Conservation (phyloP, 2,797 vertebrate genomes). For the Tragelaphus eurycerus region DNA sequence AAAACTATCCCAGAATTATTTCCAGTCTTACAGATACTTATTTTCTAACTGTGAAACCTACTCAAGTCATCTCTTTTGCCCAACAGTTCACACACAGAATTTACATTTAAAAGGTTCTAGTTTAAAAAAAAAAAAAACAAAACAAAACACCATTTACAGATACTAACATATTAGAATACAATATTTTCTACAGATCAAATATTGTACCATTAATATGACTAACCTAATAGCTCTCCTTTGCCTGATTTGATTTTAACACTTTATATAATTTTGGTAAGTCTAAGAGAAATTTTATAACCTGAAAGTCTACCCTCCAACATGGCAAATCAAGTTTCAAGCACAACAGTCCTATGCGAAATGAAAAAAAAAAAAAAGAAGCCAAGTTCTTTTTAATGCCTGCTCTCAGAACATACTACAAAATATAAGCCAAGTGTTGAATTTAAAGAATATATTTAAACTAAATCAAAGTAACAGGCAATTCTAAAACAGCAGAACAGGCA, state of each 20-base stretch:
- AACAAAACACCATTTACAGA: slow-evolving; percentile 72
- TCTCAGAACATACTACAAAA: slow-evolving; percentile 11
- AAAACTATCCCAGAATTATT: neutral
- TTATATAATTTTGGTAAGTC: slow-evolving; percentile 84
- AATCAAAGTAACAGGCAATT: neutral
- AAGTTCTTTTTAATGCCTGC: slow-evolving; percentile 81
- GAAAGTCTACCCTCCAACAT: slow-evolving; percentile 81
- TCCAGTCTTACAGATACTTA: neutral
- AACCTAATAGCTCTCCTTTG: slow-evolving; percentile 82
- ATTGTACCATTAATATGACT: slow-evolving; percentile 78
- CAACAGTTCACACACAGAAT: neutral
- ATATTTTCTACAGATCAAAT: slow-evolving; percentile 72
- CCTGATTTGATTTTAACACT: slow-evolving; percentile 78
- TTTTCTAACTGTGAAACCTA: neutral
- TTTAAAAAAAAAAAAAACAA: slow-evolving; percentile 25
- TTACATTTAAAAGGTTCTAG: neutral
- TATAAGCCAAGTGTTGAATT: neutral
- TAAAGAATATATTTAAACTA: neutral
- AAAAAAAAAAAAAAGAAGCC: slow-evolving; percentile 79
- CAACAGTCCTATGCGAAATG: slow-evolving; percentile 81
- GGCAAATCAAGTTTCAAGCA: slow-evolving; percentile 87
- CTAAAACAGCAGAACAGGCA: neutral
- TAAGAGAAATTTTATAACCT: slow-evolving; percentile 78
- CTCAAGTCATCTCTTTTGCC: neutral
- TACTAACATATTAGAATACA: slow-evolving; percentile 81